Evolutionary conservation across 2,888 invertebrate species (phyloP).

Genomic region (Tipula confusa): DNA sequence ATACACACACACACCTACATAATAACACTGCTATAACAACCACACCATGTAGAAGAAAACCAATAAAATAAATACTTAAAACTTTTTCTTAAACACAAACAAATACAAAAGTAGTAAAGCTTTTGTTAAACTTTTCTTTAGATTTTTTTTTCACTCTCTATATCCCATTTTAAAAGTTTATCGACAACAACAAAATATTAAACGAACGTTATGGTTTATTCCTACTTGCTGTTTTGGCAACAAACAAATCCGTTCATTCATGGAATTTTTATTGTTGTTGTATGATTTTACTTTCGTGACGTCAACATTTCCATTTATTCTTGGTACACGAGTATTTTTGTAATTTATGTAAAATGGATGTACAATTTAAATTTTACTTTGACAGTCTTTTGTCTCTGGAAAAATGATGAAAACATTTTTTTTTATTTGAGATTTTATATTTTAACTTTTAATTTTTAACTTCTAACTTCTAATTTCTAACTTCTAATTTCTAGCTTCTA

Average conservation of each 20-base stretch:
- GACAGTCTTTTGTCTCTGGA: no score
- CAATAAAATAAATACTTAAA: constrained; percentile 25
- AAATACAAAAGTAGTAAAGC: background rate
- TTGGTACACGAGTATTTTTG: background rate
- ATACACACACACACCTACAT: background rate
- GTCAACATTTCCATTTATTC: background rate
- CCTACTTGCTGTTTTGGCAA: background rate
- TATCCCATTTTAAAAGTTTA: background rate
- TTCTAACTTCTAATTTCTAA: no score
- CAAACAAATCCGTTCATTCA: background rate
- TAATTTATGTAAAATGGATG: background rate
- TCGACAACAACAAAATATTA: constrained; percentile 14
- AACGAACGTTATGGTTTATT: background rate
- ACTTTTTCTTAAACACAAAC: constrained; percentile 1
- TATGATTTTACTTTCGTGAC: background rate
- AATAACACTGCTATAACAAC: background rate
- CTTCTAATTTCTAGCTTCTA: no score
- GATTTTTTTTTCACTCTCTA: background rate
- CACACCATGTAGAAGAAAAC: background rate
- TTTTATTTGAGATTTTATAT: no score
- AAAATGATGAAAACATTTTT: no score
- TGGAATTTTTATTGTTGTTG: background rate
- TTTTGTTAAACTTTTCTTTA: background rate
- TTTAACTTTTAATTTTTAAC: no score
- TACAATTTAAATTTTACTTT: background rate